Conservation (phyloP, 1,140 invertebrate species). For the Caenorhabditis brenneri region DNA sequence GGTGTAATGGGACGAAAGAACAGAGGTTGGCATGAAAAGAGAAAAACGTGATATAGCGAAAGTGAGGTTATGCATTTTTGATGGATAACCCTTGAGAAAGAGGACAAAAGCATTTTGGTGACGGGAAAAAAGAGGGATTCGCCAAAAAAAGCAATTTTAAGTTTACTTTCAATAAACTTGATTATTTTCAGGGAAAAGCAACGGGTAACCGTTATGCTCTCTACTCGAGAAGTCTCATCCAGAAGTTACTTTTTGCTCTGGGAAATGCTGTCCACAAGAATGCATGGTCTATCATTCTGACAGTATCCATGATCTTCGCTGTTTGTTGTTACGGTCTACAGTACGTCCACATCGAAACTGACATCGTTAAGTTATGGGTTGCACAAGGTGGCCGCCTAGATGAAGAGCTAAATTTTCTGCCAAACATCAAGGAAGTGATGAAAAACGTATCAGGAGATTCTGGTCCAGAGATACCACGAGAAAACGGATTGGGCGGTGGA, state of each 20-base stretch:
- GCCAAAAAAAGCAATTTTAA: neutral
- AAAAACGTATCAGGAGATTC: constrained; percentile 30
- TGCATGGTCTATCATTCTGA: constrained; percentile 57
- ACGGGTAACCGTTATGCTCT: constrained; percentile 60
- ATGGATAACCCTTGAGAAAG: neutral
- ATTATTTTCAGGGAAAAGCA: constrained; percentile 57
- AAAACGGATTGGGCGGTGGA: constrained; percentile 68
- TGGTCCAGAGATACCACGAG: constrained; percentile 63
- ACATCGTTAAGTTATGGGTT: constrained; percentile 68
- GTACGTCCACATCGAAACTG: constrained; percentile 65
- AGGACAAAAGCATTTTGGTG: neutral
- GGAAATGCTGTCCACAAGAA: constrained; percentile 56
- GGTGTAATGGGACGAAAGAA: constrained; percentile 30
- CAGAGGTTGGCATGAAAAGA: constrained; percentile 6
- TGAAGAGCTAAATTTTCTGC: constrained; percentile 65
- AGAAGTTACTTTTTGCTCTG: constrained; percentile 42
- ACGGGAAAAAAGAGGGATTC: neutral
- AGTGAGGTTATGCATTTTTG: constrained; percentile 20
- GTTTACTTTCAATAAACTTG: neutral
- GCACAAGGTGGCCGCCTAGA: constrained; percentile 70
- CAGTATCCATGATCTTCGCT: constrained; percentile 56
- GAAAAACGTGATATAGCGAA: constrained; percentile 29
- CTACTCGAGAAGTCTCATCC: constrained; percentile 61
- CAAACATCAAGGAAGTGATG: constrained; percentile 52
- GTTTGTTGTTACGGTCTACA: constrained; percentile 63